These are phyloP conservation scores for Harpegnathos saltator DNA, from an alignment of 1,140 invertebrate species.

Conservation along the genomic window DNA sequence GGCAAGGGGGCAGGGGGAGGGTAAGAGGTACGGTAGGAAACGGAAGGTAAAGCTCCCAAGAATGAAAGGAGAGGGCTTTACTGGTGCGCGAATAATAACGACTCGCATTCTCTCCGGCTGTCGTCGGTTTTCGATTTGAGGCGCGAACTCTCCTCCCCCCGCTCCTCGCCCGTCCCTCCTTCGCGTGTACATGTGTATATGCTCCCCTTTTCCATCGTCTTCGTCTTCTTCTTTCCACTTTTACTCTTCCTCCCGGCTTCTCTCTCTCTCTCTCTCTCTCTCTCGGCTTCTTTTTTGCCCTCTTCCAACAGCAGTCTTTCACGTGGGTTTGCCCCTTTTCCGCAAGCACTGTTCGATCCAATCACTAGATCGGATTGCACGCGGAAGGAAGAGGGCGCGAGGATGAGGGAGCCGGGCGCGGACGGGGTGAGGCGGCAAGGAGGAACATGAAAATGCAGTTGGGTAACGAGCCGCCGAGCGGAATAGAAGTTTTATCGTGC, in stretches of 20 bases:
- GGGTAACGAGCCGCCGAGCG: conserved; percentile 61
- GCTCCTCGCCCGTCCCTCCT: too few relatives aligned
- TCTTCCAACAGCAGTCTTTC: not conserved
- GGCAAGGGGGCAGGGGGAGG: too few relatives aligned
- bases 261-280: conserved; percentile 30
- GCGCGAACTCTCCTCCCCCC: conserved; percentile 28
- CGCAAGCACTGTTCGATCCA: conserved; percentile 55
- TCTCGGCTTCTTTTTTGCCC: conserved; percentile 10
- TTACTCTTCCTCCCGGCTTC: conserved; percentile 11
- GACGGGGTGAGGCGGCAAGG: not conserved
- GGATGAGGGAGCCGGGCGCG: not conserved
- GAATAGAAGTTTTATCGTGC: conserved; percentile 66
- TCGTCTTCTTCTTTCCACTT: not conserved
- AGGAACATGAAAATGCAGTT: conserved; percentile 52
- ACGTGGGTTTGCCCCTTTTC: conserved; percentile 26
- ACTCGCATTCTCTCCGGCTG: conserved; percentile 70
- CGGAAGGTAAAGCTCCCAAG: conserved; percentile 63
- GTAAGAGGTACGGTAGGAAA: not conserved
- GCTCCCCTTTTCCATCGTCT: not conserved
- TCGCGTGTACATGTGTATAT: too few relatives aligned
- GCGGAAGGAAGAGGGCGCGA: not conserved
- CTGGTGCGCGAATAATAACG: conserved; percentile 76
- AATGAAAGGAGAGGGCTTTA: conserved; percentile 61
- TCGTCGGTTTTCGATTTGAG: conserved; percentile 69
- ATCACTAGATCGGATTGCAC: conserved; percentile 62